phyloP scores from a whole-genome alignment of 1,140 invertebrate species.

The Danaus plexippus region DNA sequence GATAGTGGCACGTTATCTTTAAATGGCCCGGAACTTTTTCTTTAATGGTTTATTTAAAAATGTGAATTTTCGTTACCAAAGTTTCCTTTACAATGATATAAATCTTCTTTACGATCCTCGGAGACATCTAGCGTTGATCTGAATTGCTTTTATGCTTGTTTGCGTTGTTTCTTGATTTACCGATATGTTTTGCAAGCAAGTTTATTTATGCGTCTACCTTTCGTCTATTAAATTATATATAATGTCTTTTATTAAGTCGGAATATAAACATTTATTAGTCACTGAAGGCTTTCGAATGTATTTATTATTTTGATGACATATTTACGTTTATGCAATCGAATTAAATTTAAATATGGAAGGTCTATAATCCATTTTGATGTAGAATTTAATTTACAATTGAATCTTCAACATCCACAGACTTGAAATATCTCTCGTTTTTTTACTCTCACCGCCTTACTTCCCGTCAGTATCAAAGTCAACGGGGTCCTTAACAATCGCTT shows the following conservation, averaged over 20 bases:
- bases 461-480: slow-evolving; percentile 45
- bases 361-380: too few relatives aligned
- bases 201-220: slow-evolving; percentile 26
- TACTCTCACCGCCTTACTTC: slow-evolving; percentile 22
- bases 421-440: slow-evolving; percentile 27
- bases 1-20: slow-evolving; percentile 61
- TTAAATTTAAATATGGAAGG: too few relatives aligned
- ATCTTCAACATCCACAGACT: too few relatives aligned
- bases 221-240: too few relatives aligned
- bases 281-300: too few relatives aligned
- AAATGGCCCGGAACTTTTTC: slow-evolving; percentile 69
- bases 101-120: slow-evolving; percentile 57
- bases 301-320: too few relatives aligned
- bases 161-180: slow-evolving; percentile 60
- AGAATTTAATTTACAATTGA: too few relatives aligned
- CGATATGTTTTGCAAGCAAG: slow-evolving; percentile 45
- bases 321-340: too few relatives aligned
- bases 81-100: slow-evolving; percentile 49
- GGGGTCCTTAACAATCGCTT: slow-evolving; percentile 65
- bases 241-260: too few relatives aligned
- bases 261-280: too few relatives aligned
- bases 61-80: slow-evolving; percentile 61
- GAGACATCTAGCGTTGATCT: slow-evolving; percentile 60
- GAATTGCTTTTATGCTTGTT: slow-evolving; percentile 66
- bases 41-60: slow-evolving; percentile 70